These are phyloP conservation scores for Nomada ruficornis DNA, from an alignment of 2,888 invertebrate species.

Conservation along the genomic window DNA sequence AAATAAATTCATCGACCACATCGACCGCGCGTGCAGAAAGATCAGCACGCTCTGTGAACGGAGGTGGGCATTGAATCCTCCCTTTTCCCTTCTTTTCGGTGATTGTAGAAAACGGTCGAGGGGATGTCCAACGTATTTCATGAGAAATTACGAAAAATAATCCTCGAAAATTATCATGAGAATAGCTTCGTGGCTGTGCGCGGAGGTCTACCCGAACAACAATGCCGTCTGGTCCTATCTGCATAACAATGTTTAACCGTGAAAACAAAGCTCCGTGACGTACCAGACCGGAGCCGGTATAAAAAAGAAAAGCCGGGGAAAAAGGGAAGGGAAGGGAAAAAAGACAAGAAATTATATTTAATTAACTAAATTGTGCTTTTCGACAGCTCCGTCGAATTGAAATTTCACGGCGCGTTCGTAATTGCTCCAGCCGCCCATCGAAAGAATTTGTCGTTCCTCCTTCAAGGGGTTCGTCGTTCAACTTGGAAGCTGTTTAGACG, in stretches of 20 bases:
- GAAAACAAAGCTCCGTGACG: conserved; percentile 78
- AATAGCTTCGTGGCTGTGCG: conserved; percentile 68
- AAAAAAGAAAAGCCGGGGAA: conserved; percentile 8
- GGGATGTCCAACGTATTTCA: conserved; percentile 71
- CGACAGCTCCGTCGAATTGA: conserved; percentile 68
- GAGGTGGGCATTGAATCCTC: not conserved
- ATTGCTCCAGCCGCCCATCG: conserved; percentile 31
- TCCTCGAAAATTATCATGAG: conserved; percentile 79
- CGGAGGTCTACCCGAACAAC: conserved; percentile 73
- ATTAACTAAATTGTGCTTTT: conserved; percentile 64
- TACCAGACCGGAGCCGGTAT: conserved; percentile 37
- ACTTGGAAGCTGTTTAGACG: not conserved
- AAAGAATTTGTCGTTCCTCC: not conserved
- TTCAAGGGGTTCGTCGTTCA: too few species aligned
- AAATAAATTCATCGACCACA: conserved; percentile 49
- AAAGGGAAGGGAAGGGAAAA: too few species aligned
- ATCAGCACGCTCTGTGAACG: not conserved
- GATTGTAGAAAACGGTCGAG: conserved; percentile 17
- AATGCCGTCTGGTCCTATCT: conserved; percentile 79
- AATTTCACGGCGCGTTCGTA: conserved; percentile 33
- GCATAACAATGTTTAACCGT: conserved; percentile 81
- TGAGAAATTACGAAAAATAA: conserved; percentile 77
- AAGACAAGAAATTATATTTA: conserved; percentile 45
- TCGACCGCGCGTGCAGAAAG: conserved; percentile 11
- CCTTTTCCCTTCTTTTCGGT: not conserved